Conservation (phyloP, 2,113 vertebrate species). For the Rhea pennata region DNA sequence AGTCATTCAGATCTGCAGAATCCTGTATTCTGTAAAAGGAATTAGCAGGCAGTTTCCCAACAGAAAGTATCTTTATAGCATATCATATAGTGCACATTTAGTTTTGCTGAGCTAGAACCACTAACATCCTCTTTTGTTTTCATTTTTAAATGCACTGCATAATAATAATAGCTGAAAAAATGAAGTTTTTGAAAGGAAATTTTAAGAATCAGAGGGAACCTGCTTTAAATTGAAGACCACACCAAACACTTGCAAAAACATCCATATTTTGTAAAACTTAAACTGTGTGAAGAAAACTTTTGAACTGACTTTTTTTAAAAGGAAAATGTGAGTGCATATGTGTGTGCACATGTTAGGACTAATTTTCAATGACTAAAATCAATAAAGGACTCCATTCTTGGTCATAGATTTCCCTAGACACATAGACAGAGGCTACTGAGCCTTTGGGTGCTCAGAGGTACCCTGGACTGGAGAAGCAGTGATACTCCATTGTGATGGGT, state of each 20-base stretch:
- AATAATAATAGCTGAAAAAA: not conserved
- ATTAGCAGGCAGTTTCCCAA: not conserved
- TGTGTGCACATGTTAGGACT: not conserved
- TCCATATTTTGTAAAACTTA: not conserved
- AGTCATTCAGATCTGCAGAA: not conserved
- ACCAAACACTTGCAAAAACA: not conserved
- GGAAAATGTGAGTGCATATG: rapidly evolving
- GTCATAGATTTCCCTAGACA: not conserved
- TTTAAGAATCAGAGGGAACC: not conserved
- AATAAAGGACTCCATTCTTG: not conserved
- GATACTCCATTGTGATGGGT: not conserved
- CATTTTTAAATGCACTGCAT: not conserved
- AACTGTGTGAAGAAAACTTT: not conserved
- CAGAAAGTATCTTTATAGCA: not conserved
- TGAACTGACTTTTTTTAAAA: not conserved
- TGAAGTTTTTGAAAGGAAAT: not conserved
- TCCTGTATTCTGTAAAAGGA: not conserved
- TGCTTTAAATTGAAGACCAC: not conserved
- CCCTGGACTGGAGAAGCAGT: too few species aligned
- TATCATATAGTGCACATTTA: not conserved
- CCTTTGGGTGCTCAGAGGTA: not conserved
- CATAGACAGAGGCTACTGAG: not conserved
- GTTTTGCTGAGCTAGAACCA: not conserved
- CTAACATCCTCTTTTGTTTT: not conserved
- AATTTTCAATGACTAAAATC: not conserved